Evolutionary conservation across 2,113 vertebrate species (phyloP), one percentile per base, ranked within the genome.

Genomic region (Brachypodius melanocephalos): DNA sequence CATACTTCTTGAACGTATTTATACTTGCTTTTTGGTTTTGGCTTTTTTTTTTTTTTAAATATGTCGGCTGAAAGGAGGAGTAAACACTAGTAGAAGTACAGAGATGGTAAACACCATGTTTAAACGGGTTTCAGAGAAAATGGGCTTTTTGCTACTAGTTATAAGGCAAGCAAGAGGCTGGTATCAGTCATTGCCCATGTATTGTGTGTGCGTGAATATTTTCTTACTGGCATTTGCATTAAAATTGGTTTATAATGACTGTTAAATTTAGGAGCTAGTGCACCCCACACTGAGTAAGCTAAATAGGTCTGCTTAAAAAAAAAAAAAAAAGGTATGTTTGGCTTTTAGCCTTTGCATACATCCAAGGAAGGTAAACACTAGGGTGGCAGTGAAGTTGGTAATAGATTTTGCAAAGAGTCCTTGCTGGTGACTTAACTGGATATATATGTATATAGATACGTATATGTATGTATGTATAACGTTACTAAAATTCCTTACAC

Each of bases 1-100:
- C 87, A 94, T 86, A 91, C 84, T 97, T 85, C 93, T 96, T 95
- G 81, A 92, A 78, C 7, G 1, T 87, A 95, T 95, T 95, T 93
- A 69, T 89, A 38, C 81, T 91, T 85, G 89, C 69, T 52, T 89
- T 75, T 72, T 68, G 85, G 48, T 74, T 93, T 79, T 67, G 59
- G 14, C 24, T 68, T 88, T 65, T 52, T 43, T 38, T 43, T 38
- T 42, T 49, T 75, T 83, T 85, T 2, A 25, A 95, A 96, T 85
- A 85, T 69, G 91, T 94, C 82, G 74, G 46, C 88, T 96, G 72
- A 85, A 93, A 85, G 85, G 74, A 85, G 59, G 91, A 79, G 77
- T 95, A 89, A 92, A 89, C 79, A 72, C 72, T 68, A 42, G 12
- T 88, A 76, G 71, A 95, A 94, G 74, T 83, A 61, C 71, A 77